These are phyloP conservation scores for Lithobius niger DNA, from an alignment of 1,140 invertebrate genomes.

Conservation along the genomic window DNA sequence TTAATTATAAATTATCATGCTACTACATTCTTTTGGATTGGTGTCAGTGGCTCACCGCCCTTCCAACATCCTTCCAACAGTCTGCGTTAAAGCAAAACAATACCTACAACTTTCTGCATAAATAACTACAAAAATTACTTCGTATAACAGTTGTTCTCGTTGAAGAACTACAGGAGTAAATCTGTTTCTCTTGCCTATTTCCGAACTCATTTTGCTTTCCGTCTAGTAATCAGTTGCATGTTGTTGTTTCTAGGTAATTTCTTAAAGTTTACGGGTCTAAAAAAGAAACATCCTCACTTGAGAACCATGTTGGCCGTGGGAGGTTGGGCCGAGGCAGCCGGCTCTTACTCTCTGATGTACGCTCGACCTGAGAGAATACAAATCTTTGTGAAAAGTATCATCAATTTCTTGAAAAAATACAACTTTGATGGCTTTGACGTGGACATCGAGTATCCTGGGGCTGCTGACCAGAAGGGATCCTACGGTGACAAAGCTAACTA, in stretches of 20 bases:
- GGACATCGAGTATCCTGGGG: slow-evolving; percentile 32
- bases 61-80: no score
- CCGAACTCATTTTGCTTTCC: no score
- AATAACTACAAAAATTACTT: no score
- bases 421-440: slow-evolving; percentile 34
- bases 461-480: slow-evolving; percentile 47
- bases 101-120: no score
- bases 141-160: no score
- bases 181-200: no score
- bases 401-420: slow-evolving; percentile 27
- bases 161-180: no score
- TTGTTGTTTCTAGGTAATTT: slow-evolving; percentile 59
- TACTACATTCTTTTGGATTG: no score
- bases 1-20: no score
- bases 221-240: no score
- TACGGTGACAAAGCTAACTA: slow-evolving; percentile 61
- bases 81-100: no score
- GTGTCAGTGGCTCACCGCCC: no score
- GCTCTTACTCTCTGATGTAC: slow-evolving; percentile 31
- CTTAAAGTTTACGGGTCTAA: slow-evolving; percentile 60
- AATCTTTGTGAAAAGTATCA: slow-evolving; percentile 26
- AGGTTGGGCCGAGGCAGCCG: slow-evolving; percentile 26
- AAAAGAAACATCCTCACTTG: slow-evolving; percentile 51
- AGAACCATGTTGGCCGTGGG: slow-evolving; percentile 69
- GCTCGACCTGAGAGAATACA: slow-evolving; percentile 16